A percentile compares a stretch with the other conserved stretches of the same genome.
Evolutionary conservation across 2,797 vertebrate species (phyloP).

Genomic region (Hippopotamyrus pictus): DNA sequence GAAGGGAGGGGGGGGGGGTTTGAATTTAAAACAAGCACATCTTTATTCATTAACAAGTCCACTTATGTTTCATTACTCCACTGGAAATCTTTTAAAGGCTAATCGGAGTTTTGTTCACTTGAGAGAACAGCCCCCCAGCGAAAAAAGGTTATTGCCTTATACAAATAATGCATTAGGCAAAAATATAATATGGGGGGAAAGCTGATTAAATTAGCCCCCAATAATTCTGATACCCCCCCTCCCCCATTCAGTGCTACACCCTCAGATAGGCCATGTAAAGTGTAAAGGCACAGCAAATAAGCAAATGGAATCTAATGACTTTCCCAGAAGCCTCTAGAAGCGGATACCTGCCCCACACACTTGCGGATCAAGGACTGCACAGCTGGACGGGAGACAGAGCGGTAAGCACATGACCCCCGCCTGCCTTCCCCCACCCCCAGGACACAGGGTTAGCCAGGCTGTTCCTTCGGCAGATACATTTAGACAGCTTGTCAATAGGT

Average conservation of each 20-base stretch:
- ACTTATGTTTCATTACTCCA: slow-evolving; percentile 59
- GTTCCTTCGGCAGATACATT: slow-evolving; percentile 46
- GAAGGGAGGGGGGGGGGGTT: neutral
- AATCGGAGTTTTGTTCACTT: slow-evolving; percentile 27
- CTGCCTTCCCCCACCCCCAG: slow-evolving; percentile 19
- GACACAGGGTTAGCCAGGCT: slow-evolving; percentile 6
- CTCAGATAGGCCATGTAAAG: neutral
- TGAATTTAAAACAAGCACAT: slow-evolving; percentile 43
- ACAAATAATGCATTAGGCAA: slow-evolving; percentile 34
- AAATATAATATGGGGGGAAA: slow-evolving; percentile 40
- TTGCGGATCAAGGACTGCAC: neutral
- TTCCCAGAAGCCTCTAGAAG: neutral
- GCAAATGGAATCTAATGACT: neutral
- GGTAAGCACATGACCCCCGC: neutral
- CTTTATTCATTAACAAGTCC: slow-evolving; percentile 46
- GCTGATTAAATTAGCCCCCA: slow-evolving; percentile 33
- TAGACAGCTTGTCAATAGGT: slow-evolving; percentile 47
- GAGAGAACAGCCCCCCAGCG: slow-evolving; percentile 18
- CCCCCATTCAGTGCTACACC: neutral
- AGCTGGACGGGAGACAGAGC: neutral
- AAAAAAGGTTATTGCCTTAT: slow-evolving; percentile 7
- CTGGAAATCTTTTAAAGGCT: slow-evolving; percentile 52
- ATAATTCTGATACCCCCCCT: slow-evolving; percentile 23
- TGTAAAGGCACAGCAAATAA: neutral
- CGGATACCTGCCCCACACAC: neutral